Evolutionary conservation across 2,888 invertebrate genomes (phyloP).

Genomic region (Gisinianus flammeolus): DNA sequence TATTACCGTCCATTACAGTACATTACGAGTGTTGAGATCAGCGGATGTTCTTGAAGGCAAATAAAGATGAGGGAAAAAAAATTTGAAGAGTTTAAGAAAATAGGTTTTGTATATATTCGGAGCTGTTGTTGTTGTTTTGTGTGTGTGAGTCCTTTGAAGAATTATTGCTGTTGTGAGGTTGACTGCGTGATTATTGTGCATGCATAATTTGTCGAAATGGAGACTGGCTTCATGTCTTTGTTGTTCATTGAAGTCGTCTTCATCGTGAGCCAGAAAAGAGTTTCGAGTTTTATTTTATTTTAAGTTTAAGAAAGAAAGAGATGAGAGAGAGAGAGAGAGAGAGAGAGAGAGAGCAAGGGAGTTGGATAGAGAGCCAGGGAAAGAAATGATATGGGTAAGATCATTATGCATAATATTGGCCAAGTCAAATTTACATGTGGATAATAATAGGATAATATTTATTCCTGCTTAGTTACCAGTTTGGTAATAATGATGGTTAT

Average conservation of each 20-base stretch:
- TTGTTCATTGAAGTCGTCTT: not conserved
- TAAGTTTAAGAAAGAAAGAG: not conserved
- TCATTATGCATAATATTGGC: not conserved
- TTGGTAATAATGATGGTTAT: not conserved
- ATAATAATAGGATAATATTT: slow-evolving; percentile 3
- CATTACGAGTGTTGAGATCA: slow-evolving; percentile 31
- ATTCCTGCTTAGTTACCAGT: not conserved
- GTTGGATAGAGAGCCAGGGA: not conserved
- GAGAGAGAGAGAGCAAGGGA: too few relatives aligned
- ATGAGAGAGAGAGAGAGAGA: too few relatives aligned
- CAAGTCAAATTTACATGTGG: not conserved
- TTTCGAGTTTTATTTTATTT: not conserved
- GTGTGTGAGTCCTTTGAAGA: not conserved
- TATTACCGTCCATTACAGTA: slow-evolving; percentile 20
- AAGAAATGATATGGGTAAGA: not conserved
- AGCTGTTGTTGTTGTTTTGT: not conserved
- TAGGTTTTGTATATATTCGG: not conserved
- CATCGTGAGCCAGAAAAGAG: not conserved
- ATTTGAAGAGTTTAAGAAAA: slow-evolving; percentile 8
- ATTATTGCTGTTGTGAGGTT: slow-evolving; percentile 25
- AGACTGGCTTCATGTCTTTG: slow-evolving; percentile 27
- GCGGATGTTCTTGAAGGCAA: slow-evolving; percentile 34
- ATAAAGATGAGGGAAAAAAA: slow-evolving; percentile 17
- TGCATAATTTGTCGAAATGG: slow-evolving; percentile 47
- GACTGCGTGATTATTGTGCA: slow-evolving; percentile 45